Evolutionary conservation across 2,797 vertebrate genomes (phyloP).

Genomic region (Eulemur albifrons): DNA sequence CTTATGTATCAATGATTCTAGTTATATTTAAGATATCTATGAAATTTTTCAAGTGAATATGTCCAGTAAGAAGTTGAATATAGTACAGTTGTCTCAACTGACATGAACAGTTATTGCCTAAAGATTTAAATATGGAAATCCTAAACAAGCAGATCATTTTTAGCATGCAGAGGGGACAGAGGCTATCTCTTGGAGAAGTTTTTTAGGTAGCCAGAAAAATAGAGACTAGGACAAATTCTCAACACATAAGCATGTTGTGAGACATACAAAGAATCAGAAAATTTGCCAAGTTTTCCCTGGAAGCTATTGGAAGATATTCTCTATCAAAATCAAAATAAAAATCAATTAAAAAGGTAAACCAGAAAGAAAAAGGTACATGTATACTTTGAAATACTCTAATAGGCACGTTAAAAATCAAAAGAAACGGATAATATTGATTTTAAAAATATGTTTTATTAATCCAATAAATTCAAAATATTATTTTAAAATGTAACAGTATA

Average conservation of each 20-base stretch:
- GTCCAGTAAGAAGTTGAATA: neutral
- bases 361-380: neutral
- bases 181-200: neutral
- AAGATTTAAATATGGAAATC: neutral
- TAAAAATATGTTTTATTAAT: neutral
- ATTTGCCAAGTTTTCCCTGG: neutral
- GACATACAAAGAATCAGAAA: neutral
- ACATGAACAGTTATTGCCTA: neutral
- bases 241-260: neutral
- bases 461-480: neutral
- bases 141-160: neutral
- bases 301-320: neutral
- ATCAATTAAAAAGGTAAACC: neutral
- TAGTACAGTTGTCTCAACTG: neutral
- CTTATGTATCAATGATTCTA: neutral
- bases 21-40: neutral
- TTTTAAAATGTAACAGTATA: neutral
- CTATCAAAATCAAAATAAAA: neutral
- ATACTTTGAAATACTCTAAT: neutral
- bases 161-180: neutral
- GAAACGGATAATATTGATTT: neutral
- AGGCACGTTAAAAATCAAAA: neutral
- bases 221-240: neutral
- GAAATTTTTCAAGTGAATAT: neutral
- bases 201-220: neutral